A percentile compares a stretch with the other conserved stretches of the same genome.
phyloP scores from a whole-genome alignment of 2,113 vertebrate genomes.

The Archocentrus centrarchus region DNA sequence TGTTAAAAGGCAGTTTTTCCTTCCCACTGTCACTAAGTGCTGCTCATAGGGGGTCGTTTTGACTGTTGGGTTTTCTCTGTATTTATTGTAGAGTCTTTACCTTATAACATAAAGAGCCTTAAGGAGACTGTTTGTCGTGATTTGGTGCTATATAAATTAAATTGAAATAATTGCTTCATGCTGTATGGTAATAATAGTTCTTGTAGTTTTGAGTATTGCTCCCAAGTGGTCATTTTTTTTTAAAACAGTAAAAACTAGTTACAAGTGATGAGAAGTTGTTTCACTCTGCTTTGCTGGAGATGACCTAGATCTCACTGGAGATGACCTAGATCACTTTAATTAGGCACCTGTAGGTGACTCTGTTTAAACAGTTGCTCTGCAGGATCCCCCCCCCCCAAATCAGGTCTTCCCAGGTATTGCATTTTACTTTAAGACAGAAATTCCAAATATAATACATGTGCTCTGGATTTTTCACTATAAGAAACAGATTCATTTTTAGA shows the following conservation, averaged over 20 bases:
- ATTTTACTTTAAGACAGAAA: slow-evolving; percentile 13
- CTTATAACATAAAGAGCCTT: no score
- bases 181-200: not conserved
- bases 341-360: slow-evolving; percentile 11
- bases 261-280: slow-evolving; percentile 5
- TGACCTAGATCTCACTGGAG: slow-evolving; percentile 41
- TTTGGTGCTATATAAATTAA: no score
- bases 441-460: slow-evolving; percentile 11
- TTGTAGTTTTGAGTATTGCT: not conserved
- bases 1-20: no score
- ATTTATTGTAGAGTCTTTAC: no score
- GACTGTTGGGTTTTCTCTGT: no score
- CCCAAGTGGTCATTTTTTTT: not conserved
- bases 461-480: slow-evolving; percentile 14
- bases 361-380: slow-evolving; percentile 2
- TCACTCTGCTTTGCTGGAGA: not conserved
- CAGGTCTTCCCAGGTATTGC: slow-evolving; percentile 13
- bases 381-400: not conserved
- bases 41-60: no score
- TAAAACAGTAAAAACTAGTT: not conserved
- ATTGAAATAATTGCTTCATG: not conserved
- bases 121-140: no score
- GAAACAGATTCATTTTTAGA: slow-evolving; percentile 8
- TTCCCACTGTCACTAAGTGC: no score
- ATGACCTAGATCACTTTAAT: slow-evolving; percentile 42